These are phyloP conservation scores for Indri indri DNA, from an alignment of 2,113 vertebrate genomes.

Conservation along the genomic window DNA sequence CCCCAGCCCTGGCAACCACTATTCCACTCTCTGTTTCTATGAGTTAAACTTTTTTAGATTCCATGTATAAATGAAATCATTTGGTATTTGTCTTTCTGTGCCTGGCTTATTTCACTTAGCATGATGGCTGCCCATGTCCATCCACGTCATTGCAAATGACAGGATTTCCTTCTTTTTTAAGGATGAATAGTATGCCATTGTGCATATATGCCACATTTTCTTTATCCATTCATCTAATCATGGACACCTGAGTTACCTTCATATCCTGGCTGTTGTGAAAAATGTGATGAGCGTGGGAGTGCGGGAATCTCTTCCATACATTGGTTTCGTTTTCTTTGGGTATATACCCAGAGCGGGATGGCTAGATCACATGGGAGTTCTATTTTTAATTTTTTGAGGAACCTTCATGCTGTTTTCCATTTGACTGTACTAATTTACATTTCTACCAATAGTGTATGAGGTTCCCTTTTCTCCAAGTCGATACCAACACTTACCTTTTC, in stretches of 20 bases:
- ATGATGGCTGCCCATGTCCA: neutral
- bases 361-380: neutral
- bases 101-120: neutral
- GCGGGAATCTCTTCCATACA: neutral
- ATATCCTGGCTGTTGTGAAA: neutral
- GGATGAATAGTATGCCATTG: neutral
- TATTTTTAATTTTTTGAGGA: neutral
- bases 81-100: neutral
- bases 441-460: neutral
- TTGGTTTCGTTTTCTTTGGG: neutral
- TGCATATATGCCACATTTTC: neutral
- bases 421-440: neutral
- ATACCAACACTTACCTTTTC: neutral
- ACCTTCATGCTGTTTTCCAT: neutral
- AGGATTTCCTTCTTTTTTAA: neutral
- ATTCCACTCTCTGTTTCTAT: neutral
- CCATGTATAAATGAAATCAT: neutral
- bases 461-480: neutral
- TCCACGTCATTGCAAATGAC: neutral
- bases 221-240: neutral
- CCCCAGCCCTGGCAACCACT: neutral
- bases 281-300: neutral
- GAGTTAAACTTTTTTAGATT: neutral
- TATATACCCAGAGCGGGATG: neutral
- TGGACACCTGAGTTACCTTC: neutral